Base-by-base conservation (phyloP, 2,888 invertebrate species). In the Cetonia aurata region DNA sequence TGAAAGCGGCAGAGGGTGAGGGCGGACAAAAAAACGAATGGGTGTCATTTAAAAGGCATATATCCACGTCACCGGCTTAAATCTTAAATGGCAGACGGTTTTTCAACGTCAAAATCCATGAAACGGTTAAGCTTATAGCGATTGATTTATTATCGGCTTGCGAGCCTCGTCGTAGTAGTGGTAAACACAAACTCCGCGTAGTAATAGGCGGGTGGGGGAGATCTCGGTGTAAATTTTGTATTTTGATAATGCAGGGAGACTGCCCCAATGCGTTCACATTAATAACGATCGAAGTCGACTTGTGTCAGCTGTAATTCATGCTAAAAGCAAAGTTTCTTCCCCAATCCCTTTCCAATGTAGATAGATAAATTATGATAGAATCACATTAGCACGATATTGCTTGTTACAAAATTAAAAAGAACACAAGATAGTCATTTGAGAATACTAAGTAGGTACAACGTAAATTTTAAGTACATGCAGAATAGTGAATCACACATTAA, bases 81-180 rank as follows among this genome's bases (percentile, higher is more conserved):
- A 69, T 69, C 69, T 69, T 69, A 69, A 69, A 59, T 69, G 69
- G 60, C 69, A 62, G 60, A 52, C 69, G 59, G 69, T 69, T 69
- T 69, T 69, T 62, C 69, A 69, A 62, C 53, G 69, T 69, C 69
- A 69, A 69, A 69, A 69, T 69, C 69, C 60, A 62, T 62, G 69
- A 69, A 69, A 69, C 69, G 52, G 69, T 69, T 69, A 69, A 69
- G 69, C 69, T 69, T 53, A 60, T 50, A 52, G 42, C 53, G 69
- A 69, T 50, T 69, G 69, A 69, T 69, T 69, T 69, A 69, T 69
- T 44, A 33, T 46, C 53, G 69, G 25, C 25, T 13, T 46, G 60
- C 69, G 53, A 52, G 53, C 69, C 13, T 25, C 4, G 25, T 4
- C 37, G 62, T 41, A 25, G 41, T 56, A 41, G 56, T 56, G 62